phyloP scores from a whole-genome alignment of 2,797 vertebrate genomes.

The Myotis planiceps region DNA sequence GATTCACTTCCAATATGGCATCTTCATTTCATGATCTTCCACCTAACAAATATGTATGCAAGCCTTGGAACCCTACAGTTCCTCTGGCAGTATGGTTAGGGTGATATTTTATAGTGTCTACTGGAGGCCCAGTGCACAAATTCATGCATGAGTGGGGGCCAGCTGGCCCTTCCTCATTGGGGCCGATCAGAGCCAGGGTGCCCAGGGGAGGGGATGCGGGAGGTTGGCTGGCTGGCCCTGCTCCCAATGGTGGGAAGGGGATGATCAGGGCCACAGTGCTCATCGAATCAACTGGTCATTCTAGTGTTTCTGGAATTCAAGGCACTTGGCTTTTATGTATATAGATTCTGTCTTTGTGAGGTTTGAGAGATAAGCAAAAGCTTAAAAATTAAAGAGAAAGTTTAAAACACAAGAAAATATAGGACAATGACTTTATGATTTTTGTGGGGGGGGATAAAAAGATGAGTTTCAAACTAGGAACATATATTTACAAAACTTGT shows the following conservation, averaged over 20 bases:
- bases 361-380: background rate
- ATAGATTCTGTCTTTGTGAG: background rate
- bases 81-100: background rate
- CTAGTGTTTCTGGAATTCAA: too few relatives aligned
- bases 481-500: background rate
- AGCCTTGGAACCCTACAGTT: background rate
- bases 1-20: background rate
- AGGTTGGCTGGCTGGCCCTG: too few relatives aligned
- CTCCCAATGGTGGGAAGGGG: too few relatives aligned
- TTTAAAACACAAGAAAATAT: background rate
- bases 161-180: too few relatives aligned
- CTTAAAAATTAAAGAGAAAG: background rate
- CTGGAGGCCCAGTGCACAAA: too few relatives aligned
- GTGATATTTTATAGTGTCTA: background rate
- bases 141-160: too few relatives aligned
- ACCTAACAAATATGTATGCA: background rate
- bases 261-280: too few relatives aligned
- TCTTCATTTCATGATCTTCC: background rate
- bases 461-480: background rate
- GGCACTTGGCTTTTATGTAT: too few relatives aligned
- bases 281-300: too few relatives aligned
- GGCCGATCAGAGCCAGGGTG: too few relatives aligned
- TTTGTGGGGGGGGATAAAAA: background rate
- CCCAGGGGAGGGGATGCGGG: too few relatives aligned
- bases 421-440: background rate